Percentiles rank a stretch among this genome's conserved stretches.
Evolutionary conservation across 2,888 invertebrate species (phyloP).

Genomic region (Drosophila mettleri): DNA sequence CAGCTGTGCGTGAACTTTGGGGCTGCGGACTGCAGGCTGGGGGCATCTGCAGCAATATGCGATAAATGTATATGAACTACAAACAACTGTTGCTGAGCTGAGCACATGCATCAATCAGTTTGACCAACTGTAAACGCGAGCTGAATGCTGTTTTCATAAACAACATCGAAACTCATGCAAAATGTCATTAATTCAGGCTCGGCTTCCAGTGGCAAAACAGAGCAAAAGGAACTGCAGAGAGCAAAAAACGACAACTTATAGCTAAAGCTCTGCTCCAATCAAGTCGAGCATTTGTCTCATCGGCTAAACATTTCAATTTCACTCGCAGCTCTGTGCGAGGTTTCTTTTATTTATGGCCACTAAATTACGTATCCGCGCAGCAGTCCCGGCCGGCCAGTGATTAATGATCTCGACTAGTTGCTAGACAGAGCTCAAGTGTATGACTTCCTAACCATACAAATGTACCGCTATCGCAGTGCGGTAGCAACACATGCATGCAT

Average conservation of each 20-base stretch:
- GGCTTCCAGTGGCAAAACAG: slow-evolving; percentile 57
- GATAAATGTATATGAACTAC: slow-evolving; percentile 17
- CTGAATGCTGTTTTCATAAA: slow-evolving; percentile 78
- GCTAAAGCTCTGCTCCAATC: slow-evolving; percentile 61
- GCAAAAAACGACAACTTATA: background rate
- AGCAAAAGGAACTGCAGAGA: slow-evolving; percentile 15
- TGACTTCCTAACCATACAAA: slow-evolving; percentile 60
- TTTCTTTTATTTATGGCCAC: slow-evolving; percentile 79
- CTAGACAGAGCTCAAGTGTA: slow-evolving; percentile 18
- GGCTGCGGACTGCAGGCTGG: too few relatives aligned
- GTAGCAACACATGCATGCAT: slow-evolving; percentile 47
- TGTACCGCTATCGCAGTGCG: slow-evolving; percentile 67
- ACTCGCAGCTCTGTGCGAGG: slow-evolving; percentile 56
- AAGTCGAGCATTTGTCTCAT: slow-evolving; percentile 79
- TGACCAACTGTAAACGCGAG: slow-evolving; percentile 66
- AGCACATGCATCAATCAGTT: slow-evolving; percentile 61
- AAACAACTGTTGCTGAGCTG: slow-evolving; percentile 35
- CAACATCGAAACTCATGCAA: slow-evolving; percentile 74
- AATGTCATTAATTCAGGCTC: slow-evolving; percentile 71
- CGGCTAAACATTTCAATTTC: slow-evolving; percentile 80
- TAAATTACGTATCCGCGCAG: slow-evolving; percentile 75
- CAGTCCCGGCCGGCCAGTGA: slow-evolving; percentile 58
- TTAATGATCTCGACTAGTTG: slow-evolving; percentile 69
- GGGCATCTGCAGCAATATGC: background rate
- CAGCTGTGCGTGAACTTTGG: slow-evolving; percentile 42